These are phyloP conservation scores for Cyprinodon diabolis DNA, from an alignment of 2,797 vertebrate genomes.

Conservation along the genomic window DNA sequence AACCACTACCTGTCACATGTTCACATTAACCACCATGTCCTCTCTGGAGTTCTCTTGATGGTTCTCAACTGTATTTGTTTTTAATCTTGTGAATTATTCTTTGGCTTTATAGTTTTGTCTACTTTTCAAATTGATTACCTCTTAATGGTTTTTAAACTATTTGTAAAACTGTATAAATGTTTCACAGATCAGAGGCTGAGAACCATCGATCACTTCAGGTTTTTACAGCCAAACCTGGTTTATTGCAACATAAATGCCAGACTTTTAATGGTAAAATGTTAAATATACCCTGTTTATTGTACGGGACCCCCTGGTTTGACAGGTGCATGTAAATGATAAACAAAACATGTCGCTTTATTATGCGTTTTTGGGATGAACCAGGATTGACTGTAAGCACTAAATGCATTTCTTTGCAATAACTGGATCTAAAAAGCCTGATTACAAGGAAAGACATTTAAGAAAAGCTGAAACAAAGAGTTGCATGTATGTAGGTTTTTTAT, in stretches of 20 bases:
- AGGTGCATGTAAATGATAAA: constrained; percentile 14
- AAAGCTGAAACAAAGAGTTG: background rate
- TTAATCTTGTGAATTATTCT: background rate
- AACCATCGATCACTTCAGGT: constrained; percentile 47
- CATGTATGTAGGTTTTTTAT: constrained; percentile 32
- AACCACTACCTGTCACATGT: constrained; percentile 25
- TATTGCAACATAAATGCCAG: constrained; percentile 49
- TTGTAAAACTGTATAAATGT: background rate
- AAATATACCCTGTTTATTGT: background rate
- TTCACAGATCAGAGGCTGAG: constrained; percentile 37
- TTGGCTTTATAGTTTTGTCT: background rate
- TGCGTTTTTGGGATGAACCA: constrained; percentile 46
- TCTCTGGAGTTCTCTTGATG: background rate
- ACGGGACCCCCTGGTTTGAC: background rate
- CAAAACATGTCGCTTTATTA: constrained; percentile 10
- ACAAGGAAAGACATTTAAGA: constrained; percentile 7
- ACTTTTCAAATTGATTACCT: background rate
- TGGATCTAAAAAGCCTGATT: constrained; percentile 41
- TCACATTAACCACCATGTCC: constrained; percentile 1
- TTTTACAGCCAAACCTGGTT: constrained; percentile 55
- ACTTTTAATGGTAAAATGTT: constrained; percentile 17
- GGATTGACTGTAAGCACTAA: constrained; percentile 41
- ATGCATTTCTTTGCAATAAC: constrained; percentile 27
- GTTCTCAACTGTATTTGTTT: constrained; percentile 8
- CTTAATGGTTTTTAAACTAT: background rate